Evolutionary conservation across 2,888 invertebrate species (phyloP).

Genomic region (Pristionchus mayeri): DNA sequence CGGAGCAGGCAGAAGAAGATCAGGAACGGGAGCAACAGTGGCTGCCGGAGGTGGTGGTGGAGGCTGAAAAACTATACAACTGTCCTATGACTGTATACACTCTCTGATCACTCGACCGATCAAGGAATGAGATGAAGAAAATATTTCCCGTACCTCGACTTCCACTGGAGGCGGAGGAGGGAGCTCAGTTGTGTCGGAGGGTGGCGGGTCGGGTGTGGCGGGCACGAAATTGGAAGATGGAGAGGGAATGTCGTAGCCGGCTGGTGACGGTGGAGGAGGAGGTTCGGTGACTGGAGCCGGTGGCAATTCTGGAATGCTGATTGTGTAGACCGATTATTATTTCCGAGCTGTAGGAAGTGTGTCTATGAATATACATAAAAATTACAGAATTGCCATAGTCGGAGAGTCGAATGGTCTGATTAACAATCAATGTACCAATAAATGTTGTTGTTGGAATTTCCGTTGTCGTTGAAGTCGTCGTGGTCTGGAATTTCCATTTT

Average conservation of each 20-base stretch:
- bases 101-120: too few species aligned
- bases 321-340: too few species aligned
- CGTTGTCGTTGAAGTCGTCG: not conserved
- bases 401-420: not conserved
- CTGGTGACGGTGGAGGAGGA: not conserved
- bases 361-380: too few species aligned
- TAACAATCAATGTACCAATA: not conserved
- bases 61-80: too few species aligned
- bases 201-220: not conserved
- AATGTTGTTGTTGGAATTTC: not conserved
- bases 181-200: slow-evolving; percentile 2
- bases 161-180: not conserved
- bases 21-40: not conserved
- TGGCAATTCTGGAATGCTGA: not conserved
- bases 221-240: not conserved
- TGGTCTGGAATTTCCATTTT: not conserved
- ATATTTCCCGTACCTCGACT: too few species aligned
- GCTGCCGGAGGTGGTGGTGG: not conserved
- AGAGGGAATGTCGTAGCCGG: not conserved
- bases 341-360: too few species aligned
- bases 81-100: too few species aligned
- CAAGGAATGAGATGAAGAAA: not conserved
- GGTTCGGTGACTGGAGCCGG: not conserved
- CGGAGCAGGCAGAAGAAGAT: not conserved
- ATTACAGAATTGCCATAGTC: too few species aligned